Conservation (phyloP, 2,888 invertebrate species). For the Torymus aiolomorphi region DNA sequence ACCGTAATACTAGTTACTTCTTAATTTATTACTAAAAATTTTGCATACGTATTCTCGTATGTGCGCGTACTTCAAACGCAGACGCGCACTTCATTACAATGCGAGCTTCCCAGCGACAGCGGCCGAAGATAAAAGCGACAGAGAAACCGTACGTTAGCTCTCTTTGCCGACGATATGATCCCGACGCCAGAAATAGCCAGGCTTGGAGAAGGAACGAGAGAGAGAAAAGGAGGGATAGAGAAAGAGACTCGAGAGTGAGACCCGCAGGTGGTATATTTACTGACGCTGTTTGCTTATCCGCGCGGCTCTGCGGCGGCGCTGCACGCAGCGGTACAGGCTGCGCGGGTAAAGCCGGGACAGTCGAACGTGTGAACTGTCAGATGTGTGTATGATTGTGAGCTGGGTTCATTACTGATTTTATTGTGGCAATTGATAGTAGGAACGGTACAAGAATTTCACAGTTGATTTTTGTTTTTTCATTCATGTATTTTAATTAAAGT, state of each 20-base stretch:
- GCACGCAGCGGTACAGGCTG: conserved; percentile 39
- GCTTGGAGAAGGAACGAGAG: too few species aligned
- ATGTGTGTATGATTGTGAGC: neutral
- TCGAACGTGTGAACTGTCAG: conserved; percentile 32
- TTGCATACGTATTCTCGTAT: too few species aligned
- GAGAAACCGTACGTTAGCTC: conserved; percentile 24
- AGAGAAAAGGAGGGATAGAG: too few species aligned
- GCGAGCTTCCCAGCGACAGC: neutral
- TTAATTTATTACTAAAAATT: too few species aligned
- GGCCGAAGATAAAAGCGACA: conserved; percentile 32
- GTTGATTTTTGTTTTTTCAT: too few species aligned
- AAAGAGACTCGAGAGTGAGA: conserved; percentile 1
- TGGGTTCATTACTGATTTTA: too few species aligned
- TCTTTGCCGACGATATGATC: conserved; percentile 30
- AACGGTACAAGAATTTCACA: too few species aligned
- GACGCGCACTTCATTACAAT: neutral
- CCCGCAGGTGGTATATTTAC: conserved; percentile 49
- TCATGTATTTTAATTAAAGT: too few species aligned
- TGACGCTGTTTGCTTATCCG: conserved; percentile 39
- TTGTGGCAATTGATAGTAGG: too few species aligned
- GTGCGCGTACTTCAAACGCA: neutral
- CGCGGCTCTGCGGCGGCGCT: conserved; percentile 2
- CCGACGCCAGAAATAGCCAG: conserved; percentile 32
- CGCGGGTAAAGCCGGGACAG: neutral
- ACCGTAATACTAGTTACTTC: too few species aligned